Percentiles rank a stretch among this genome's conserved stretches.
Evolutionary conservation across 2,797 vertebrate species (phyloP).

Genomic region (Gastrophryne carolinensis): DNA sequence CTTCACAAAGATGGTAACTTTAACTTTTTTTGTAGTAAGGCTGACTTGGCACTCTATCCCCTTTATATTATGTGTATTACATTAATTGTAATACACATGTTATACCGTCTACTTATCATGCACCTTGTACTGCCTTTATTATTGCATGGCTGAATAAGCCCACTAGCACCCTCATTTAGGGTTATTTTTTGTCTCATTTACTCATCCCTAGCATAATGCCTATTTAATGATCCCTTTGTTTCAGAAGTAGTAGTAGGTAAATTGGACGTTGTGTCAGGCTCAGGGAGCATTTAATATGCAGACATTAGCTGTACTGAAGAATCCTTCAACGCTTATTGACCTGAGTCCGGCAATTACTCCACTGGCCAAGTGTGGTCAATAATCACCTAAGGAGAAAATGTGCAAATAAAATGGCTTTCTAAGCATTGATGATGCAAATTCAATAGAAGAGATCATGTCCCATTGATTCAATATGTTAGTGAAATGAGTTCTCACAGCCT

Average conservation of each 20-base stretch:
- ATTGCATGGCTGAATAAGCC: too few relatives aligned
- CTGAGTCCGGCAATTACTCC: slow-evolving; percentile 17
- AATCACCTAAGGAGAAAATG: slow-evolving; percentile 33
- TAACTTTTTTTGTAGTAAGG: too few relatives aligned
- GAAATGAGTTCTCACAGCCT: slow-evolving; percentile 17
- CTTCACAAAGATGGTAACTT: too few relatives aligned
- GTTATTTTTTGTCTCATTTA: too few relatives aligned
- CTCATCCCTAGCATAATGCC: neutral
- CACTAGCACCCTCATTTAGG: too few relatives aligned
- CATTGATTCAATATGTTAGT: slow-evolving; percentile 25
- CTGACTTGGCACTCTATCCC: too few relatives aligned
- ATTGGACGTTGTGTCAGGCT: slow-evolving; percentile 11
- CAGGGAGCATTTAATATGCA: slow-evolving; percentile 39
- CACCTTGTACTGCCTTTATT: too few relatives aligned
- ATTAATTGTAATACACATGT: too few relatives aligned
- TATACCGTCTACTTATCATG: too few relatives aligned
- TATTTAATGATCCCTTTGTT: slow-evolving; percentile 31
- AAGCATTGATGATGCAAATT: slow-evolving; percentile 33
- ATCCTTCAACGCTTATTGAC: slow-evolving; percentile 43
- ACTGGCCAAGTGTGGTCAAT: slow-evolving; percentile 30
- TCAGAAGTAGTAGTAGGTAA: slow-evolving; percentile 1
- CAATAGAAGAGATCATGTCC: slow-evolving; percentile 30
- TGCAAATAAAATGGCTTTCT: slow-evolving; percentile 41
- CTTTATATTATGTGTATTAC: too few relatives aligned
- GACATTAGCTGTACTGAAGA: slow-evolving; percentile 38